Conservation (phyloP, 2,113 vertebrate species). For the Cyanocitta stelleri region DNA sequence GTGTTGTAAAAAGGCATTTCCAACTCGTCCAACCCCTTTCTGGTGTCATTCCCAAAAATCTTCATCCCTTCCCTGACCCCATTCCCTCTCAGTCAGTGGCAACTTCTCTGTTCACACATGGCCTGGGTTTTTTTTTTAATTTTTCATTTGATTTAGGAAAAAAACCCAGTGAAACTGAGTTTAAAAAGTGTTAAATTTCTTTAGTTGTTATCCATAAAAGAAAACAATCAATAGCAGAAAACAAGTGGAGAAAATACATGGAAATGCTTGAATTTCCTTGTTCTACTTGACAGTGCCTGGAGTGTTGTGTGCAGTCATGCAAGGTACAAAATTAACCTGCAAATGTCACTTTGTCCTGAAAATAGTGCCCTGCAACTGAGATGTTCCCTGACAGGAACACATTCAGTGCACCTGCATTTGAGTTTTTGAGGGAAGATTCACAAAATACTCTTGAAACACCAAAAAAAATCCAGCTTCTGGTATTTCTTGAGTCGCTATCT, state of each 20-base stretch:
- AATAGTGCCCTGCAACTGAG: background rate
- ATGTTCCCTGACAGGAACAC: background rate
- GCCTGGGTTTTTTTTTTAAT: background rate
- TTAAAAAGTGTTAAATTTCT: background rate
- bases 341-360: background rate
- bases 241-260: background rate
- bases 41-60: background rate
- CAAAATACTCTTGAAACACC: background rate
- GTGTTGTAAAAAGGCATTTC: background rate
- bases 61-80: background rate
- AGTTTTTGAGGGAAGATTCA: background rate
- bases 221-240: background rate
- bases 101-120: background rate
- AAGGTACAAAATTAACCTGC: background rate
- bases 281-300: background rate
- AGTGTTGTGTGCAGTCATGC: background rate
- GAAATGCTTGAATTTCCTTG: background rate
- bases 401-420: background rate
- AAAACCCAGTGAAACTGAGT: fast-evolving
- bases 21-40: fast-evolving
- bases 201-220: background rate
- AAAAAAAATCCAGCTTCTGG: background rate
- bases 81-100: background rate
- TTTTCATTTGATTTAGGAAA: background rate
- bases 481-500: background rate